These are phyloP conservation scores for Augochlorella aurata DNA, from an alignment of 2,888 invertebrate species.

Conservation along the genomic window DNA sequence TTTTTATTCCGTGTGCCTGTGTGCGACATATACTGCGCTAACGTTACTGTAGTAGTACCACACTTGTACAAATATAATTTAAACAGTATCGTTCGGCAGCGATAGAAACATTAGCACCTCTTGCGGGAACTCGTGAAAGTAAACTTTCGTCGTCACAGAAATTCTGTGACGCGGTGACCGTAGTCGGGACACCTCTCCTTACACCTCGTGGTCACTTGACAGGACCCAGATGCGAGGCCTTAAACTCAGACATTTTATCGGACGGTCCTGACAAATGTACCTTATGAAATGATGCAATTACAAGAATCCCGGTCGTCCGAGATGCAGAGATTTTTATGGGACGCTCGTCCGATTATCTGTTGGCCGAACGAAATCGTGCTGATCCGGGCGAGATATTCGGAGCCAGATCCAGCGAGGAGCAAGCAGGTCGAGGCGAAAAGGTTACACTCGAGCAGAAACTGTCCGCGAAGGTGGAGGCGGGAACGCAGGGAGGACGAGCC, in stretches of 20 bases:
- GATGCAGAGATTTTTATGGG: not conserved
- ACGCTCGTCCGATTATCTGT: not conserved
- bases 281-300: slow-evolving; percentile 2
- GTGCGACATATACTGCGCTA: too few relatives aligned
- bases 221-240: not conserved
- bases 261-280: not conserved
- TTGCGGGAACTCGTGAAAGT: too few relatives aligned
- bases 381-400: not conserved
- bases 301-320: not conserved
- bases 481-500: slow-evolving; percentile 49
- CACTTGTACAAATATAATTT: too few relatives aligned
- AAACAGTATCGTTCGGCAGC: too few relatives aligned
- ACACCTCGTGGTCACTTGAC: too few relatives aligned
- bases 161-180: too few relatives aligned
- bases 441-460: slow-evolving; percentile 13
- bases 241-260: not conserved
- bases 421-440: not conserved
- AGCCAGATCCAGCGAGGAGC: not conserved
- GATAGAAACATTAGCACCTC: too few relatives aligned
- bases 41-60: too few relatives aligned
- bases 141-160: too few relatives aligned
- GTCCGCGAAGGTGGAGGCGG: slow-evolving; percentile 52
- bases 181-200: too few relatives aligned
- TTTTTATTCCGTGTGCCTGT: too few relatives aligned
- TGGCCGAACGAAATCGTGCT: not conserved